Evolutionary conservation across 2,888 invertebrate genomes (phyloP), one percentile per base, ranked within the genome.

Genomic region (Leptopilina drosophilae): DNA sequence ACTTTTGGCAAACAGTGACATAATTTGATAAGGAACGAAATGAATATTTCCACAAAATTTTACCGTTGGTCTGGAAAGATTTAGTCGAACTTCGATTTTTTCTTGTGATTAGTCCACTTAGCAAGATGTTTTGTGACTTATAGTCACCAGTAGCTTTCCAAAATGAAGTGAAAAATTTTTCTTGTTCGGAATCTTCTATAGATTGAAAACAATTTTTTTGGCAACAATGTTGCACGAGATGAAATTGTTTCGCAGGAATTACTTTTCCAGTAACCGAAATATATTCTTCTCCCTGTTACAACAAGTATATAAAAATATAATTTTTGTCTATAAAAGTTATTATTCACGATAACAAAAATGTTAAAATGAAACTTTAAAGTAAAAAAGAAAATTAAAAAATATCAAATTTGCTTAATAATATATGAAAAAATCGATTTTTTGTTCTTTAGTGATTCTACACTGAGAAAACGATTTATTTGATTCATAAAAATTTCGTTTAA

Each of bases 111-210:
- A 53, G 53, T 73, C 20, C 53, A 56, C 26, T 33, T n/a, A 73
- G 73, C 53, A 73, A n/a, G 14, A 14, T 56, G 20, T 42, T 42
- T 46, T 69, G 46, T 26, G 69, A 42, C n/a, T 69, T 69, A 33
- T 69, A 69, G 20, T 69, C 69, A 5, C 9, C 69, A 14, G 69
- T n/a, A 46, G 9, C 46, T 42, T 69, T 69, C 69, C 69, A 69
- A 46, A 69, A 69, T 15, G 9, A 9, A 12, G 69, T 46, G 20
- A 26, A 33, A 20, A 69, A 49, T 42, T 42, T 46, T 33, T 46
- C 33, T 69, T 69, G 49, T 42, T 69, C 56, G 14, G 12, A 12
- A 56, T 14, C 56, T 56, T 56, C 14, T 12, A 56, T 56, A n/a
- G 14, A 5, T 14, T 56, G 12, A n/a, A 56, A 56, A 56, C 56